Base-by-base conservation (phyloP, 2,888 invertebrate genomes). In the Hartigia nigra region DNA sequence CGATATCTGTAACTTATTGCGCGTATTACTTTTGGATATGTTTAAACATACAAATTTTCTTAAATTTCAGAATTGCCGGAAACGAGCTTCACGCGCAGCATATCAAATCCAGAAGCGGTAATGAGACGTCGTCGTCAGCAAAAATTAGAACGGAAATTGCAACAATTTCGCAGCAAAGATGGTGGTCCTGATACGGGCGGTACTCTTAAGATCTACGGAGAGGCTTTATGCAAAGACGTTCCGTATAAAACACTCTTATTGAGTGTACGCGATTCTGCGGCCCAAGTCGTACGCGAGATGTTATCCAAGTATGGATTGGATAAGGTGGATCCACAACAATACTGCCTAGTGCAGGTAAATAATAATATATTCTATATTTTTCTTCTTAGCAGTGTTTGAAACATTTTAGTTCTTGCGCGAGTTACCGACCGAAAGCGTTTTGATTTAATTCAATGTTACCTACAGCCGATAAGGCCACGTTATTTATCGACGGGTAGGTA, bases 31-130 rank as follows among this genome's bases (percentile, higher is more conserved):
- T 23, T 23, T 23, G 23, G 55, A 9, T 55, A 23, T 23, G 9
- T 55, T 55, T 9, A 55, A 23, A 55, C 0, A 39, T 39, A 3
- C 5, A 55, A 55, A 23, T 79, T 83, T 77, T 87, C 78, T 86
- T 81, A 82, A 81, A 83, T 91, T 91, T 69, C 92, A 95, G 99
- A 99, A 93, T 92, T 99, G 86, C 99, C 99, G 36, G 98, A 99
- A 93, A 99, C 98, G 77, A 98, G 98, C 87, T 99, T 99, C 92
- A 99, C 99, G 76, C 95, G 99, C 88, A 99, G 98, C 87, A 99
- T 99, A 91, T 99, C 99, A 83, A 99, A 99, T 93, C 99, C 99
- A 4, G 99, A 99, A 93, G 98, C 99, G 81, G 99, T 99, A 86
- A 99, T 99, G 99, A 94, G 98, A 82, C 95, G 99, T 76, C 94